These are phyloP conservation scores for Dicrurus megarhynchus DNA, from an alignment of 2,113 vertebrate genomes.

Conservation along the genomic window DNA sequence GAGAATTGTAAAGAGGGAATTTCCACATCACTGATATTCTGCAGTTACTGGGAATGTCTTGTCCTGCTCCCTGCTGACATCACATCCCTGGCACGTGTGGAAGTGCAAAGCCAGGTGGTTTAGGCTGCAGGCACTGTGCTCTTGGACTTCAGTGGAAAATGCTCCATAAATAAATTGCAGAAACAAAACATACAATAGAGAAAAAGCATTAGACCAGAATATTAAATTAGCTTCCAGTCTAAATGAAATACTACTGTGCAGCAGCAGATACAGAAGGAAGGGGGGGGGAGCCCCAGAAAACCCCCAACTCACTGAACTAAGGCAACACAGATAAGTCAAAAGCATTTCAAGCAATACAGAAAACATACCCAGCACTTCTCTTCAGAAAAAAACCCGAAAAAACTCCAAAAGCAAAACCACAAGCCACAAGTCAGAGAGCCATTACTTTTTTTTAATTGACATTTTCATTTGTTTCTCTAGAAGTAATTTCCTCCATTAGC, in stretches of 20 bases:
- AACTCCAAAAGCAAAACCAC: neutral
- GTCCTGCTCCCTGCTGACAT: neutral
- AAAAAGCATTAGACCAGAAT: neutral
- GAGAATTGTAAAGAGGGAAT: neutral
- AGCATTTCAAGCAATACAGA: neutral
- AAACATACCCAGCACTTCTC: neutral
- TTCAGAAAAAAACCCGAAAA: neutral
- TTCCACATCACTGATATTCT: neutral
- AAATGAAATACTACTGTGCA: neutral
- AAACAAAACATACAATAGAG: neutral
- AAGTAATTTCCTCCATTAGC: neutral
- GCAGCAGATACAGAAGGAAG: neutral
- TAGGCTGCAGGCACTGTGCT: neutral
- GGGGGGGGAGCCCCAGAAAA: neutral
- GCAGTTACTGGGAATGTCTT: neutral
- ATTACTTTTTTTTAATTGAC: slow-evolving; percentile 37
- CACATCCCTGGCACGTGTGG: neutral
- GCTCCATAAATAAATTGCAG: neutral
- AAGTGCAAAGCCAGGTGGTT: neutral
- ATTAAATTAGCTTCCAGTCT: neutral
- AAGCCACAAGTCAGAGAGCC: neutral
- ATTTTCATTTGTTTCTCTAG: slow-evolving; percentile 13
- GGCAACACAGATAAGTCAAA: neutral
- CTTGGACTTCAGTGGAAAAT: neutral
- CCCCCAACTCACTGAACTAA: neutral